These are phyloP conservation scores for Pelusios castaneus DNA, from an alignment of 2,113 vertebrate genomes.

Conservation along the genomic window DNA sequence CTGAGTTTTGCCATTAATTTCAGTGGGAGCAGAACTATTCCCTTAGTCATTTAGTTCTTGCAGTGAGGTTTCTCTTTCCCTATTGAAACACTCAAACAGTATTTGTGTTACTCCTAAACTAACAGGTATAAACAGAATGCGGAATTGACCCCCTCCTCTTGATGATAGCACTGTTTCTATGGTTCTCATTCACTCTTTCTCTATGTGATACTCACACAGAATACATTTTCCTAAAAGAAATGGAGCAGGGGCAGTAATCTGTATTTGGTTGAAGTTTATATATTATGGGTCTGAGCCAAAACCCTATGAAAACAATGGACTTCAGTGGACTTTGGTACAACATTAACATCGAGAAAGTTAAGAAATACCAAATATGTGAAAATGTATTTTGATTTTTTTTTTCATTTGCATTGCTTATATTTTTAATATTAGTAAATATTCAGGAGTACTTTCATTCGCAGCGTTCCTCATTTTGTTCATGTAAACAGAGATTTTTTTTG, in stretches of 20 bases:
- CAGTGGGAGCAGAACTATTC: fast-evolving
- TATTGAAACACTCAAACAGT: fast-evolving
- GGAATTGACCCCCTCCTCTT: background rate
- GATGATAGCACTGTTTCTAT: background rate
- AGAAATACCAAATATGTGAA: background rate
- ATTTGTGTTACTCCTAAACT: background rate
- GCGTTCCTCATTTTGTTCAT: background rate
- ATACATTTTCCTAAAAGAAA: background rate
- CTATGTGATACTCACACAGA: background rate
- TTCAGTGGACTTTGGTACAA: background rate
- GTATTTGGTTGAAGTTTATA: background rate
- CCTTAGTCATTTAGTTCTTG: background rate
- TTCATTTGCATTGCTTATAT: background rate
- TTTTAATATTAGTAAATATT: background rate
- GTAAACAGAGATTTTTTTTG: background rate
- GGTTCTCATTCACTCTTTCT: background rate
- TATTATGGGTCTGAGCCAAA: background rate
- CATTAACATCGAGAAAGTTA: background rate
- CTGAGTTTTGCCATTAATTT: background rate
- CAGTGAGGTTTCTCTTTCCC: background rate
- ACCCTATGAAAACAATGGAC: background rate
- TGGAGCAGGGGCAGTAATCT: fast-evolving
- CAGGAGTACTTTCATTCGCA: background rate
- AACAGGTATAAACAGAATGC: background rate
- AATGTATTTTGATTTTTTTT: background rate